Evolutionary conservation across 2,797 vertebrate species (phyloP), one percentile per base, ranked within the genome.

Genomic region (Carduelis carduelis): DNA sequence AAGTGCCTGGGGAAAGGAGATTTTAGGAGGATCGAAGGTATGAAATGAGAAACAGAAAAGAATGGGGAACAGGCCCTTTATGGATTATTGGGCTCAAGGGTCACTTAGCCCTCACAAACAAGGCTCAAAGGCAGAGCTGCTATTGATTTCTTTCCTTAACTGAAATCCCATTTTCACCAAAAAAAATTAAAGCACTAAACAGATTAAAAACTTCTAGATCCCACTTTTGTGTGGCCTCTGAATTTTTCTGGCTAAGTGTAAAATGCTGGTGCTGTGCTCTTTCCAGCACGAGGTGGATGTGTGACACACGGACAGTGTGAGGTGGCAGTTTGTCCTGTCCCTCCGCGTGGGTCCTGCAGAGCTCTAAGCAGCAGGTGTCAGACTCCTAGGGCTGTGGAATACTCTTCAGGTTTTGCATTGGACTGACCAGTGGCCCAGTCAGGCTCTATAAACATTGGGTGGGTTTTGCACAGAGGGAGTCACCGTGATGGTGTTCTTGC

Each of bases 91-190:
- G 59, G 77, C 52, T 86, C 32, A 82, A 72, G 77, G 61, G 61
- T 91, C 0, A 0, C 69, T 81, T 75, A 81, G 72, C 59, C 80
- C 88, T 87, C 30, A 75, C 80, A 82, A 95, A 63, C 34, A 82
- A 79, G 28, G 47, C 91, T 94, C 53, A 76, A 83, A 84, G 72
- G 88, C 32, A 88, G 70, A 86, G 32, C 19, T 70, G 41, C 32
- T 93, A 91, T 90, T 91, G 94, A 94, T 91, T 86, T 53, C 77
- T 93, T 92, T 71, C 49, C 37, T 59, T 81, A 77, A 75, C 39
- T 4, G 4, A 90, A 94, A 94, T 94, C 56, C 24, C 50, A 55
- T 79, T 95, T 94, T 59, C 68, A 68, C 55, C n/a, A 55, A 84
- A 89, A 87, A 95, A 63, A 93, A 60, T 84, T 88, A 76, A 88